Conservation (phyloP, 1,140 invertebrate species). For the Drosophila elegans region DNA sequence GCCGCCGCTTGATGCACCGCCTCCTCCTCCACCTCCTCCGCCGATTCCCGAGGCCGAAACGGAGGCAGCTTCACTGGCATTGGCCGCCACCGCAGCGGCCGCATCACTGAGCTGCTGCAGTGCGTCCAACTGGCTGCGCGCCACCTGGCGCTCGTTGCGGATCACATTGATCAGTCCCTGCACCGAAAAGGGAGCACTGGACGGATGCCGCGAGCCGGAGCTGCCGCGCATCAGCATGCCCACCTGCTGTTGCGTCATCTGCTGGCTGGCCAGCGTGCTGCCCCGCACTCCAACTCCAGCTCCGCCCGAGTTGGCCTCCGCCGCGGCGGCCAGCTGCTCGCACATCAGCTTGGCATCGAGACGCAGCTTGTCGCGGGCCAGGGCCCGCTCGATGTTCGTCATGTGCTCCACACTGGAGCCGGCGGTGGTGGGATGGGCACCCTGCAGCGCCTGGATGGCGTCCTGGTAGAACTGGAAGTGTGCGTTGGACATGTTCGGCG, state of each 20-base stretch:
- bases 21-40: not conserved
- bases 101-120: conserved; percentile 61
- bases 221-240: conserved; percentile 52
- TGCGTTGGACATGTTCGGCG: conserved; percentile 76
- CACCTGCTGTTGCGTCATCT: conserved; percentile 38
- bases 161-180: conserved; percentile 75
- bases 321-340: conserved; percentile 59
- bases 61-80: conserved; percentile 8
- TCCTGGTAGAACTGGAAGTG: conserved; percentile 82
- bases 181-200: conserved; percentile 41
- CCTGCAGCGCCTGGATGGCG: conserved; percentile 72
- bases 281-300: not conserved
- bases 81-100: conserved; percentile 34
- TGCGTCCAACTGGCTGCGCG: conserved; percentile 51
- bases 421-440: conserved; percentile 47
- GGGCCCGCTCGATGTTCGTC: conserved; percentile 60
- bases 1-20: not conserved
- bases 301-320: conserved; percentile 16
- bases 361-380: conserved; percentile 62
- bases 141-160: conserved; percentile 60
- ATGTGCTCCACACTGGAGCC: conserved; percentile 61
- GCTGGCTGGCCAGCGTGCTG: conserved; percentile 9
- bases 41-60: not conserved
- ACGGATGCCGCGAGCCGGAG: conserved; percentile 7
- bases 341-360: conserved; percentile 71